Evolutionary conservation across 2,113 vertebrate species (phyloP).

Genomic region (Pseudolaguvia tuberculata): DNA sequence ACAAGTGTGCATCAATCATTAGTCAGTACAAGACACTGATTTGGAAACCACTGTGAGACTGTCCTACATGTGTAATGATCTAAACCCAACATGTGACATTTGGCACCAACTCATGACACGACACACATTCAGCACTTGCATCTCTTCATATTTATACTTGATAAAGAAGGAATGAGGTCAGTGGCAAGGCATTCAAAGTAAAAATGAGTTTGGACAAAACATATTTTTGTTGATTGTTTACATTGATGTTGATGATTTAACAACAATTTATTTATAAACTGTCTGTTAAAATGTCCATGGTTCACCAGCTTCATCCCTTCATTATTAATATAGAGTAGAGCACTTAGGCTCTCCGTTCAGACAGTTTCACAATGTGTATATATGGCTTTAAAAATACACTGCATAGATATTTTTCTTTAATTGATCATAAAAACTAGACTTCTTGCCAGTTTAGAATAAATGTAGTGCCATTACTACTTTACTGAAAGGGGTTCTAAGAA

Average conservation of each 20-base stretch:
- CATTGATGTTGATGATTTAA: background rate
- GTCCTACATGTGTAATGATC: slow-evolving; percentile 11
- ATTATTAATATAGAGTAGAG: background rate
- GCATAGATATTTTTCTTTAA: no score
- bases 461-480: no score
- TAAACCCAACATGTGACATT: slow-evolving; percentile 13
- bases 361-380: background rate
- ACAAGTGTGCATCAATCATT: background rate
- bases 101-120: background rate
- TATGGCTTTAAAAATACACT: no score
- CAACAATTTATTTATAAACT: background rate
- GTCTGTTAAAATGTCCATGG: background rate
- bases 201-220: background rate
- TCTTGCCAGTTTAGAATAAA: no score
- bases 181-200: background rate
- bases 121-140: background rate
- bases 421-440: no score
- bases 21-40: background rate
- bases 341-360: background rate
- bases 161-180: background rate
- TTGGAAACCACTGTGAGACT: background rate
- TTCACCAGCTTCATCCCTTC: background rate
- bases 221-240: background rate
- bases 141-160: background rate
- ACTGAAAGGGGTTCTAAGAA: background rate